Conservation (phyloP, 2,797 vertebrate genomes). For the Percopsis omiscomaycus region DNA sequence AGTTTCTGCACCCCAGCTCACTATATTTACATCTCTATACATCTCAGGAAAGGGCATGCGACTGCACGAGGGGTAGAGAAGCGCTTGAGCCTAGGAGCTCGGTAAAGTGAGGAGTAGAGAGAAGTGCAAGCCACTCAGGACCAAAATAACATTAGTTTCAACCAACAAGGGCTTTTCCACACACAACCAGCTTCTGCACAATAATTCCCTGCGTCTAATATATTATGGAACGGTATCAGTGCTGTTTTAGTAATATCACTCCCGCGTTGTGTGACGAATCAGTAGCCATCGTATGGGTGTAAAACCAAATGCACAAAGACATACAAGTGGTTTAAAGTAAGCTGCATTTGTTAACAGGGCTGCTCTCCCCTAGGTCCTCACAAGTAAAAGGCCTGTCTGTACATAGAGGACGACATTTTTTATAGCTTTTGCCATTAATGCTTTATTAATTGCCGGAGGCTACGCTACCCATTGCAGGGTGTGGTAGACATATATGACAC, state of each 20-base stretch:
- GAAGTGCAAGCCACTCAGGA: too few species aligned
- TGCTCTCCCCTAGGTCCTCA: constrained; percentile 79
- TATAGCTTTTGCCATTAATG: constrained; percentile 99
- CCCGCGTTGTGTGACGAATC: constrained; percentile 12
- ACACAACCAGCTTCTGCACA: constrained; percentile 39
- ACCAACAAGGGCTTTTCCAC: too few species aligned
- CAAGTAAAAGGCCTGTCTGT: constrained; percentile 85
- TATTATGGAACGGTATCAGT: constrained; percentile 61
- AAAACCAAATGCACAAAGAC: constrained; percentile 71
- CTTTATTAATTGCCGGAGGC: constrained; percentile 99
- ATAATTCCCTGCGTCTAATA: constrained; percentile 49
- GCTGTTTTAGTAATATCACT: constrained; percentile 40
- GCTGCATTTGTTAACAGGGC: constrained; percentile 79
- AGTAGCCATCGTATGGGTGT: constrained; percentile 56
- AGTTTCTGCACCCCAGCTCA: too few species aligned
- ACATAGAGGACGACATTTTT: constrained; percentile 92
- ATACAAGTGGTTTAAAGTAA: constrained; percentile 60
- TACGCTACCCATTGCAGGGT: constrained; percentile 82
- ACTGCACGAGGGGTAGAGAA: too few species aligned
- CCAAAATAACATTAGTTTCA: too few species aligned
- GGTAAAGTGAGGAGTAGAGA: too few species aligned
- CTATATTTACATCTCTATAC: too few species aligned
- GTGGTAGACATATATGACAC: constrained; percentile 95
- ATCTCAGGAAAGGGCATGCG: too few species aligned
- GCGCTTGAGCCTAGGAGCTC: too few species aligned